Percentiles rank a stretch among this genome's conserved stretches.
Conservation (phyloP, 2,113 vertebrate genomes). For the Brachirus orientalis region DNA sequence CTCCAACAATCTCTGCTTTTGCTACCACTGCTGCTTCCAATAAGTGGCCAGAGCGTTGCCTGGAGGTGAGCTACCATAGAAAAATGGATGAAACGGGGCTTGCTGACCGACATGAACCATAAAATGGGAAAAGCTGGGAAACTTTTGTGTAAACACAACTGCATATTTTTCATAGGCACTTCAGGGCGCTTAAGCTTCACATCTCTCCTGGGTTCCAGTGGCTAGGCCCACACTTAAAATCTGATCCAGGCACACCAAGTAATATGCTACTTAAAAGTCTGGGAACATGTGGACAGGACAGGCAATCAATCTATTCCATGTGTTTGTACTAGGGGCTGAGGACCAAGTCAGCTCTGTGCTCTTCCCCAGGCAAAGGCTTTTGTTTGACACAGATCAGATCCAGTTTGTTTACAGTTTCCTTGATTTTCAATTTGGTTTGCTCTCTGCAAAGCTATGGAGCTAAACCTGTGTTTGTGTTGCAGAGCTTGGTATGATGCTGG, state of each 20-base stretch:
- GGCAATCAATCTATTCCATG: constrained; percentile 60
- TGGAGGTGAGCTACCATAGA: constrained; percentile 46
- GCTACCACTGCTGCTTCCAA: constrained; percentile 57
- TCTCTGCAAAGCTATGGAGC: constrained; percentile 65
- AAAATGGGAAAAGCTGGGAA: constrained; percentile 66
- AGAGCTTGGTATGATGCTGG: constrained; percentile 42
- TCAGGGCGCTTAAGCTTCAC: constrained; percentile 51
- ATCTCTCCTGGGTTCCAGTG: constrained; percentile 57
- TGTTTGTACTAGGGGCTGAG: constrained; percentile 62
- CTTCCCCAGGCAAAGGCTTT: constrained; percentile 62
- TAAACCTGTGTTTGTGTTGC: constrained; percentile 62
- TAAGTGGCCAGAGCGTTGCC: constrained; percentile 58
- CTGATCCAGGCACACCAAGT: constrained; percentile 52
- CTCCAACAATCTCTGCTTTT: background rate
- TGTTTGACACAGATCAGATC: constrained; percentile 68
- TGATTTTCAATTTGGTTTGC: constrained; percentile 68
- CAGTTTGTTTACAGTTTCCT: constrained; percentile 67
- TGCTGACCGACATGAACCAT: constrained; percentile 61
- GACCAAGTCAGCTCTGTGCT: constrained; percentile 50
- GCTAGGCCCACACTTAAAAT: constrained; percentile 63
- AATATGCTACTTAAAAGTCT: constrained; percentile 62
- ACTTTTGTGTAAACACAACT: constrained; percentile 69
- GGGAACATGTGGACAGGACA: constrained; percentile 40
- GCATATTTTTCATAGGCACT: constrained; percentile 57
- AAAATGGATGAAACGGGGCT: constrained; percentile 52